Evolutionary conservation across 1,140 invertebrate genomes (phyloP).

Genomic region (Polyergus mexicanus): DNA sequence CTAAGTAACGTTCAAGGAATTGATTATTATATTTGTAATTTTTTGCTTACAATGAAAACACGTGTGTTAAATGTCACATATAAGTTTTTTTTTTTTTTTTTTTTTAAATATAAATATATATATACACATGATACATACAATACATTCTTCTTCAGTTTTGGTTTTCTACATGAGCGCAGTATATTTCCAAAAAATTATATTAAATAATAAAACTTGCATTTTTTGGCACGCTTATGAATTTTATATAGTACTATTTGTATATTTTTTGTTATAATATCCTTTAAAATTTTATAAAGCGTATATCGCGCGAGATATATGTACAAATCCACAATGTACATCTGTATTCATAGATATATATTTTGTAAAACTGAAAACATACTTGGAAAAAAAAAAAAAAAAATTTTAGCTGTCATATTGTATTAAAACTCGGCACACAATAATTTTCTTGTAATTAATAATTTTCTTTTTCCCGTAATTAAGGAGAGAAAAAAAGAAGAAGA

Average conservation of each 20-base stretch:
- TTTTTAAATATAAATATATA: too few species aligned
- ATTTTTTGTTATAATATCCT: not conserved
- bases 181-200: not conserved
- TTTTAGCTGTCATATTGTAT: not conserved
- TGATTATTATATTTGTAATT: slow-evolving; percentile 1
- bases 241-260: not conserved
- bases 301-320: not conserved
- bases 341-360: not conserved
- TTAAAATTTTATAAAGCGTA: not conserved
- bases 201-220: slow-evolving; percentile 12
- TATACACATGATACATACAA: not conserved
- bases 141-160: not conserved
- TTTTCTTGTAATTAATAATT: not conserved
- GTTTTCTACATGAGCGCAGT: not conserved
- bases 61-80: too few species aligned
- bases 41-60: not conserved
- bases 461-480: too few species aligned
- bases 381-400: not conserved
- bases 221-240: not conserved
- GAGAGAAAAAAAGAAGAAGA: not conserved
- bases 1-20: not conserved
- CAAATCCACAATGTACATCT: not conserved
- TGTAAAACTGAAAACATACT: not conserved
- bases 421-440: not conserved
- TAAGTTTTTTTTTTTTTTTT: not conserved